Evolutionary conservation across 2,797 vertebrate species (phyloP).

Genomic region (Tachyglossus aculeatus): DNA sequence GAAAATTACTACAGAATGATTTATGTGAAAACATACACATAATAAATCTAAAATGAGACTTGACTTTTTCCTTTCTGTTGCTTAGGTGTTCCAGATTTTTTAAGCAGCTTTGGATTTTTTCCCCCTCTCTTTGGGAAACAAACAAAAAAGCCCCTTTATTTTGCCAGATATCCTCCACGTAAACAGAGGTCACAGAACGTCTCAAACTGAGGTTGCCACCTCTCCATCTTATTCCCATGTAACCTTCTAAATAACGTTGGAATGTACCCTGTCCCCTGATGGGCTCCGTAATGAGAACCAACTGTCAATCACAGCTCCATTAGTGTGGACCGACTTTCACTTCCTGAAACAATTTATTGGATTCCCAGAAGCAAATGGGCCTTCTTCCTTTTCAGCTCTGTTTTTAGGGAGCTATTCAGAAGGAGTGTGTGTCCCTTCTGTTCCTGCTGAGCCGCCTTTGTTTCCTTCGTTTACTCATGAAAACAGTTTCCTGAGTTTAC

Average conservation of each 20-base stretch:
- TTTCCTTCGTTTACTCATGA: constrained; percentile 74
- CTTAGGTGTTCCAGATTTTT: too few relatives aligned
- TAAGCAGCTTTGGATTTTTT: too few relatives aligned
- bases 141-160: too few relatives aligned
- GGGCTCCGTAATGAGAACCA: constrained; percentile 76
- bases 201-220: constrained; percentile 51
- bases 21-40: too few relatives aligned
- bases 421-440: constrained; percentile 68
- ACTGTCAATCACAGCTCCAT: constrained; percentile 82
- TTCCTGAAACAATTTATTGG: constrained; percentile 83
- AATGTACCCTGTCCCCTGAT: constrained; percentile 74
- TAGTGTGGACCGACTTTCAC: constrained; percentile 77
- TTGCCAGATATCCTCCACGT: not conserved
- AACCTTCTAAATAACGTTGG: constrained; percentile 66
- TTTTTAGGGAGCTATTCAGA: constrained; percentile 73
- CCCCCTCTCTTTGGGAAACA: too few relatives aligned
- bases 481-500: constrained; percentile 76
- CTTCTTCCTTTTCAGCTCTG: constrained; percentile 68
- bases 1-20: too few relatives aligned
- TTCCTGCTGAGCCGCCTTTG: constrained; percentile 74
- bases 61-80: too few relatives aligned
- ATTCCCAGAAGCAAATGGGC: constrained; percentile 76
- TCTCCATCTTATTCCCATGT: constrained; percentile 70
- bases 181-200: constrained; percentile 9
- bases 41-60: too few relatives aligned